Base-by-base conservation (phyloP, 2,888 invertebrate species). In the Neria commutata region DNA sequence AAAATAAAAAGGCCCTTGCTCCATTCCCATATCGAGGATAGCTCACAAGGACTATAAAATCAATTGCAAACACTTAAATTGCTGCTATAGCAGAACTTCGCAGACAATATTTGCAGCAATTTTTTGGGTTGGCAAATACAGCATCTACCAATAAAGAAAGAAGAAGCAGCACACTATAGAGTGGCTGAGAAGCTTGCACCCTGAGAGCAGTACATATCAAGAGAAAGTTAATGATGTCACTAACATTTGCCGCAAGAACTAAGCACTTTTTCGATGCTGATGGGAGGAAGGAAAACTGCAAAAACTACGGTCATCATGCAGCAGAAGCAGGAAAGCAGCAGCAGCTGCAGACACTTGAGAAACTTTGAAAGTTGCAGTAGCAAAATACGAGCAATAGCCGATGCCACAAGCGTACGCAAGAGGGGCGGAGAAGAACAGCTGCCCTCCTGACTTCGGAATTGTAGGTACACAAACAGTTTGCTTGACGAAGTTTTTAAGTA, bases 191-290 rank as follows among this genome's bases (percentile, higher is more conserved):
- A n/a, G n/a, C 33, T 8, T 23, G 10, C 29, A 47, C 17, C n/a
- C 45, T n/a, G 26, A 56, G 24, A 29, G 14, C 40, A 50, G 46
- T 51, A 17, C 25, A 52, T 45, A 26, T 34, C 45, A 47, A 37
- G 24, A 25, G n/a, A 57, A 57, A 57, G 52, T 47, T 52, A 51
- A 57, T 57, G 51, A 57, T 52, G 57, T 52, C 46, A 46, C 52
- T 14, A 37, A n/a, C 6, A 37, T n/a, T 37, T 56, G 49, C 42
- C 34, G 45, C 48, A 56, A 48, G 48, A 50, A 49, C 48, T 25
- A 24, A 33, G 33, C 33, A 8, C n/a, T n/a, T n/a, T n/a, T n/a
- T n/a, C n/a, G n/a, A n/a, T n/a, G n/a, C n/a, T n/a, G n/a, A n/a
- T n/a, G n/a, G n/a, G n/a, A n/a, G n/a, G n/a, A n/a, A n/a, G n/a